Base-by-base conservation (phyloP, 1,140 invertebrate genomes). In the Conus betulinus region DNA sequence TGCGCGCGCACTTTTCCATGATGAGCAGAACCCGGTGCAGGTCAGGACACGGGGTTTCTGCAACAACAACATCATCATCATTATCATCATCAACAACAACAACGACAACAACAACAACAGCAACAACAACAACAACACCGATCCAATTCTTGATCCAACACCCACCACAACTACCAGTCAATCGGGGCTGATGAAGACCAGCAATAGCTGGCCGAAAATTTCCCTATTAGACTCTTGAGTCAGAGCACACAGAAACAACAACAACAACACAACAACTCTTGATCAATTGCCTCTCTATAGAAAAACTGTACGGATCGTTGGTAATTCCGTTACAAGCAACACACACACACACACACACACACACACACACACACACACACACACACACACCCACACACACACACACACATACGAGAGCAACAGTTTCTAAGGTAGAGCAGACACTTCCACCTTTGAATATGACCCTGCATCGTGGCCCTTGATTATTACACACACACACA, bases 231-330 rank as follows among this genome's bases (percentile, higher is more conserved):
- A n/a, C n/a, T n/a, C n/a, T n/a, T n/a, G n/a, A n/a, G n/a, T n/a
- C n/a, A n/a, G n/a, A n/a, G n/a, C n/a, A n/a, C n/a, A n/a, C n/a
- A n/a, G n/a, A n/a, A n/a, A n/a, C n/a, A n/a, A n/a, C n/a, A n/a
- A n/a, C n/a, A n/a, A n/a, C n/a, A n/a, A n/a, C n/a, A n/a, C n/a
- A n/a, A n/a, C n/a, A n/a, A n/a, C n/a, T n/a, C n/a, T n/a, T n/a
- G n/a, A n/a, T n/a, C n/a, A 71, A n/a, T n/a, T 71, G 63, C 5
- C 17, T 27, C 5, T 27, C 27, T 27, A 23, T 27, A 27, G 51
- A 78, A 78, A 78, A 74, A n/a, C 74, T 87, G n/a, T 87, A 87
- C 63, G 27, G 60, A 88, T 85, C 55, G n/a, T 84, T 39, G 39
- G 39, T 39, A 39, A 39, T 39, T 39, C 39, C 39, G 39, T 39